Percentiles rank a stretch among this genome's conserved stretches.
These are phyloP conservation scores for Yponomeuta evonymella DNA, from an alignment of 2,888 invertebrate genomes.

Conservation along the genomic window DNA sequence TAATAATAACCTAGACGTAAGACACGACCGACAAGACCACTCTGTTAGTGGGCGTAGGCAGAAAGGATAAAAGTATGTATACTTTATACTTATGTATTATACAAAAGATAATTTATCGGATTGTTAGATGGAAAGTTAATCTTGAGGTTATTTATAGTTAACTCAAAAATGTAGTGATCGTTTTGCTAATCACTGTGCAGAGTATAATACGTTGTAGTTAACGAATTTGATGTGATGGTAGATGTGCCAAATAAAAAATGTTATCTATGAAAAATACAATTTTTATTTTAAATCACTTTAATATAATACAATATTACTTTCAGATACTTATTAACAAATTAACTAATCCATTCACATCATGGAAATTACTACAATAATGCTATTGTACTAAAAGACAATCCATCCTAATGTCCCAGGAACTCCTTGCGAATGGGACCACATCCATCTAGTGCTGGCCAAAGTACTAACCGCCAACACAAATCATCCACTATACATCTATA, in stretches of 20 bases:
- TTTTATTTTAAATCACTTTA: constrained; percentile 2
- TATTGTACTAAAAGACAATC: not conserved
- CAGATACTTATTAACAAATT: not conserved
- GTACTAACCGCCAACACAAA: no score
- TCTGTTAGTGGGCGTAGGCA: no score
- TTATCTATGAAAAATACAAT: not conserved
- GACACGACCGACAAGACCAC: no score
- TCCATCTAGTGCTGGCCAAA: no score
- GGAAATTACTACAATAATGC: not conserved
- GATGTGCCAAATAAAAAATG: constrained; percentile 11
- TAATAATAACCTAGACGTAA: no score
- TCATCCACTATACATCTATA: no score
- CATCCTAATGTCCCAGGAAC: no score
- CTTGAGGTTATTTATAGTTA: not conserved
- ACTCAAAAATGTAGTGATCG: not conserved
- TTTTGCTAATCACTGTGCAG: constrained; percentile 2
- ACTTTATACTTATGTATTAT: no score
- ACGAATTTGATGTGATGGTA: not conserved
- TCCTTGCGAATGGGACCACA: no score
- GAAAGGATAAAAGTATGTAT: no score
- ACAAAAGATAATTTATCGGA: not conserved
- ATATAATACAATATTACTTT: not conserved
- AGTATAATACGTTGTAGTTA: not conserved
- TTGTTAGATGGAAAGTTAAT: not conserved
- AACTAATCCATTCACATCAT: no score